These are phyloP conservation scores for Lagorchestes hirsutus DNA, from an alignment of 2,797 vertebrate genomes.

Conservation along the genomic window DNA sequence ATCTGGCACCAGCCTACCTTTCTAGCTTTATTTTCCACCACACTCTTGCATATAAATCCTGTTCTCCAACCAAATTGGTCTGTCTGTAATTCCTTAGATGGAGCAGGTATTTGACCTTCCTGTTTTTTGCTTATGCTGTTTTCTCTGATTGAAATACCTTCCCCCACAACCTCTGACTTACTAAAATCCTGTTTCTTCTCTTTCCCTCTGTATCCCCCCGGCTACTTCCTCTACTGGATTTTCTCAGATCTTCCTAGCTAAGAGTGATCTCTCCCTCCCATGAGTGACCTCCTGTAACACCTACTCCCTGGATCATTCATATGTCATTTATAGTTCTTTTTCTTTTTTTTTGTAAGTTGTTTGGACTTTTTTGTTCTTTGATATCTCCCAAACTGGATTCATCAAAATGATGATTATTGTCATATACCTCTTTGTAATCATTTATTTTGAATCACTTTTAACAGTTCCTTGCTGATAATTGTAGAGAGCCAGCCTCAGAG, in stretches of 20 bases:
- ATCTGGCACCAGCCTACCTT: background rate
- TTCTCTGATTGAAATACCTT: background rate
- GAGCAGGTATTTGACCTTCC: background rate
- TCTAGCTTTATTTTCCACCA: background rate
- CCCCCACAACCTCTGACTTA: background rate
- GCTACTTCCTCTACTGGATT: background rate
- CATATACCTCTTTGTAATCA: background rate
- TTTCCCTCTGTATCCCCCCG: background rate
- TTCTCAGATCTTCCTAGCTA: background rate
- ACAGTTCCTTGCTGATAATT: background rate
- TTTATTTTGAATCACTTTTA: background rate
- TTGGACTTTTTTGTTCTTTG: background rate
- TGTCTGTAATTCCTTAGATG: background rate
- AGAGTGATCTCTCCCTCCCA: background rate
- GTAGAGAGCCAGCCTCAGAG: background rate
- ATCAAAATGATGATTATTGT: background rate
- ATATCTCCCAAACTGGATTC: background rate
- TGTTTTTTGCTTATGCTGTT: background rate
- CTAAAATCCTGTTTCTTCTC: background rate
- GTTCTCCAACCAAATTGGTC: background rate
- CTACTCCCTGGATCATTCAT: background rate
- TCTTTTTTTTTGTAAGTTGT: background rate
- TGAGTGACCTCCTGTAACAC: background rate
- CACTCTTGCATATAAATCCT: background rate
- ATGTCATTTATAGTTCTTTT: background rate